phyloP scores from a whole-genome alignment of 2,113 vertebrate genomes.

The Echinops telfairi region DNA sequence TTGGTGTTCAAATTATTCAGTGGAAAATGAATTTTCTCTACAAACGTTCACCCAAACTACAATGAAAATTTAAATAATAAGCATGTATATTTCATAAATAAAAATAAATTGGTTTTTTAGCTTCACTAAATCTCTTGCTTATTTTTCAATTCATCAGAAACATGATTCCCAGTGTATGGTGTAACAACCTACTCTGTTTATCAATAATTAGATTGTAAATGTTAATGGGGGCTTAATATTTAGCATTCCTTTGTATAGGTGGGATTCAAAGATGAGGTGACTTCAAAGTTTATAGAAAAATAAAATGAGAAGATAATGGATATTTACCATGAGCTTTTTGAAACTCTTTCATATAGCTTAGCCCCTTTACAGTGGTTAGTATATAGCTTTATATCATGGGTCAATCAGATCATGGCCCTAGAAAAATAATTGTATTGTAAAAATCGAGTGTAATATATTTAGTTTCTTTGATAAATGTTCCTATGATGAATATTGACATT shows the following conservation, averaged over 20 bases:
- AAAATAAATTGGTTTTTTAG: not conserved
- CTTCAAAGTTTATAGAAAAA: too few species aligned
- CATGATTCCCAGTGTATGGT: not conserved
- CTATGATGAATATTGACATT: not conserved
- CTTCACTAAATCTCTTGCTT: not conserved
- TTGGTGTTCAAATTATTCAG: too few species aligned
- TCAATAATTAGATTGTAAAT: not conserved
- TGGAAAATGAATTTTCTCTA: too few species aligned
- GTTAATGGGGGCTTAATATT: not conserved
- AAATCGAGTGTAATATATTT: conserved; percentile 18
- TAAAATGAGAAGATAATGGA: too few species aligned
- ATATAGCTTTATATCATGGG: not conserved
- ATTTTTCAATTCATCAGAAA: conserved; percentile 1
- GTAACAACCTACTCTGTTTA: not conserved
- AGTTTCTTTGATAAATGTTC: not conserved
- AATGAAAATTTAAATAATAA: too few species aligned
- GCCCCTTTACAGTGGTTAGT: not conserved
- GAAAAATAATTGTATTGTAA: conserved; percentile 8
- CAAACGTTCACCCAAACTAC: too few species aligned
- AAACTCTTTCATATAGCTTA: not conserved
- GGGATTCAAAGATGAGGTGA: too few species aligned
- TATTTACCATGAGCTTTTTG: too few species aligned
- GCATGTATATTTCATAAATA: too few species aligned
- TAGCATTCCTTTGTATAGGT: not conserved
- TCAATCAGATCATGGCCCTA: not conserved